Percentiles rank a stretch among this genome's conserved stretches.
These are phyloP conservation scores for Leptinotarsa defecta DNA, from an alignment of 1,140 invertebrate species.

Conservation along the genomic window DNA sequence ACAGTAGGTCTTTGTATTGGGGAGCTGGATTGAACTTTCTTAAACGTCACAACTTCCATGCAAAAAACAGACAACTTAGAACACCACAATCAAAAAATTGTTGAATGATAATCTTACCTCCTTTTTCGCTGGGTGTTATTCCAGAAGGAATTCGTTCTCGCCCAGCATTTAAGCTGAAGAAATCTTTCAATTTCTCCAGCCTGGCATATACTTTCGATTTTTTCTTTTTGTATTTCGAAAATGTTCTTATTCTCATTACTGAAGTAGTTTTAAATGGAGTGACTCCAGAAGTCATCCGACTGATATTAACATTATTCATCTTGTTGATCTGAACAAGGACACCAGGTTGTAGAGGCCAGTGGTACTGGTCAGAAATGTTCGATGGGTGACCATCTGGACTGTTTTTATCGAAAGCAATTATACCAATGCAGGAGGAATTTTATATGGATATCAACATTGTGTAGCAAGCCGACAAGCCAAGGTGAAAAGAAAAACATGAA, in stretches of 20 bases:
- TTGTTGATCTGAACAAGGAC: slow-evolving; percentile 85
- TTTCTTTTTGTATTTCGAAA: slow-evolving; percentile 45
- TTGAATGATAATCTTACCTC: slow-evolving; percentile 46
- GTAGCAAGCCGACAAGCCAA: slow-evolving; percentile 23
- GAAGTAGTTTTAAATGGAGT: slow-evolving; percentile 47
- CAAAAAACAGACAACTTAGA: slow-evolving; percentile 45
- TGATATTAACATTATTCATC: slow-evolving; percentile 64
- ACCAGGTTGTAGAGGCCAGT: slow-evolving; percentile 86
- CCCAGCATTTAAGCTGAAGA: slow-evolving; percentile 45
- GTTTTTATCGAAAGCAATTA: slow-evolving; percentile 12
- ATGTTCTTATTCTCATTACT: slow-evolving; percentile 37
- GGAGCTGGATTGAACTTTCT: slow-evolving; percentile 54
- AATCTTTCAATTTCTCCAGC: slow-evolving; percentile 49
- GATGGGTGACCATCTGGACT: slow-evolving; percentile 53
- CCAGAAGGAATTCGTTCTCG: slow-evolving; percentile 46
- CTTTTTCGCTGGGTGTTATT: slow-evolving; percentile 49
- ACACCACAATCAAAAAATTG: slow-evolving; percentile 33
- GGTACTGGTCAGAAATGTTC: slow-evolving; percentile 66
- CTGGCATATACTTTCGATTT: slow-evolving; percentile 53
- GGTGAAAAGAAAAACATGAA: slow-evolving; percentile 35
- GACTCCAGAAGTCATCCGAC: slow-evolving; percentile 42
- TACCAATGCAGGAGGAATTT: background rate
- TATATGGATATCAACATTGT: slow-evolving; percentile 27
- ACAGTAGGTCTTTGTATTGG: slow-evolving; percentile 39
- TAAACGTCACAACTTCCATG: slow-evolving; percentile 60